Base-by-base conservation (phyloP, 1,140 invertebrate genomes). In the Cherax quadricarinatus region DNA sequence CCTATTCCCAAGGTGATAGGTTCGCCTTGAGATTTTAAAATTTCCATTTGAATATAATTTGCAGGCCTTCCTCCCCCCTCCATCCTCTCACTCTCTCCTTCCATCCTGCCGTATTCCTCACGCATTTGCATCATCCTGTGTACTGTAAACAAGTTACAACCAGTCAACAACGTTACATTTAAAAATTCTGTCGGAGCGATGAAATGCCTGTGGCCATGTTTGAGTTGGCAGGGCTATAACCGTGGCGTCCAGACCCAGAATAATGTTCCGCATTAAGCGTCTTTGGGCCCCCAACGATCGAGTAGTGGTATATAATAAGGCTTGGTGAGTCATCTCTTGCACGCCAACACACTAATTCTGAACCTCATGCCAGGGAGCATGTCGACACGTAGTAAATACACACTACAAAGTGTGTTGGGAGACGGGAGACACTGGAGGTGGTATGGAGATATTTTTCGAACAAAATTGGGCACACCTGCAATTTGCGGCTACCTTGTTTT, bases 281-380 rank as follows among this genome's bases (percentile, higher is more conserved):
- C 70, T 21, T n/a, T 9, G n/a, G 21, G 24, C 21, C 70, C 70
- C 24, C 21, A 75, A 75, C 70, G 30, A 75, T 75, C 24, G 30
- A 75, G 6, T 75, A 75, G 70, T 75, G 70, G 16, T 30, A 30
- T 30, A 75, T 75, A 5, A 30, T 30, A n/a, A 21, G 6, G 6
- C 6, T n/a, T 30, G 70, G 70, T 75, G 70, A 75, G 70, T 75
- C 70, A 75, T 3, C 24, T 7, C 70, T 21, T 1, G 70, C 70
- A 75, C 70, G 70, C 70, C 70, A 75, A 10, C 70, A 75, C 70
- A 30, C 70, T 75, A 30, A 75, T 75, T 75, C 70, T 75, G 70
- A 30, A 75, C 7, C 24, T 30, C 16, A 70, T 6, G 66, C 66
- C 16, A 70, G 21, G 18, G 66, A 18, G 14, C 70, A n/a, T 75